Conservation (phyloP, 2,888 invertebrate genomes). For the Drosophila acutilabella region DNA sequence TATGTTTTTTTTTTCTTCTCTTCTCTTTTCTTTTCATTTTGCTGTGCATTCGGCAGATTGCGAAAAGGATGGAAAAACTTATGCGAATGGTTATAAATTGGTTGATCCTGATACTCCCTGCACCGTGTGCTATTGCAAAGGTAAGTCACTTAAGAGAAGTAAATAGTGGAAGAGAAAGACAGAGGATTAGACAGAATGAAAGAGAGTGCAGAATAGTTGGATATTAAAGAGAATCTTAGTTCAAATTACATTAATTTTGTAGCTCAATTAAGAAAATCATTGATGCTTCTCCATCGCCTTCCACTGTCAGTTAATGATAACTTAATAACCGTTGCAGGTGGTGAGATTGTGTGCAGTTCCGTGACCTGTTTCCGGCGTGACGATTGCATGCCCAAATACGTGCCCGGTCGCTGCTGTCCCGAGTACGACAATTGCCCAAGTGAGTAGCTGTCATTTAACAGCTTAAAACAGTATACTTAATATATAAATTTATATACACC, state of each 20-base stretch:
- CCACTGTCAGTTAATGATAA: not conserved
- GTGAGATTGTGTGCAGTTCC: slow-evolving; percentile 91
- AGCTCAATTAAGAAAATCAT: not conserved
- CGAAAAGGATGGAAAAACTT: slow-evolving; percentile 90
- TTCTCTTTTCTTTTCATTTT: not conserved
- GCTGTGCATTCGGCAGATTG: slow-evolving; percentile 88
- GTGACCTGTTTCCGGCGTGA: slow-evolving; percentile 91
- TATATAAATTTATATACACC: not conserved
- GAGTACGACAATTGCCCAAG: slow-evolving; percentile 93
- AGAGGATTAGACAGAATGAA: no score
- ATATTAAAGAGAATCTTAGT: no score
- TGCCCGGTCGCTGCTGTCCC: slow-evolving; percentile 92
- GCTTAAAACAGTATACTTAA: no score
- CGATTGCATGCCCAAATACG: slow-evolving; percentile 90
- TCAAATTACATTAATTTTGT: no score
- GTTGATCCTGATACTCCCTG: slow-evolving; percentile 90
- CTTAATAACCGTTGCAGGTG: slow-evolving; percentile 84
- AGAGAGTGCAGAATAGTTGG: no score
- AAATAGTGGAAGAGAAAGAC: not conserved
- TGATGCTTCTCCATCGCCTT: not conserved
- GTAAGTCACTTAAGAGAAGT: slow-evolving; percentile 49
- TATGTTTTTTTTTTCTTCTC: not conserved
- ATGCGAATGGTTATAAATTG: slow-evolving; percentile 91
- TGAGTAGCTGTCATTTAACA: slow-evolving; percentile 52
- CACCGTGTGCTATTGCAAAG: slow-evolving; percentile 92